These are phyloP conservation scores for Tiphia femorata DNA, from an alignment of 2,888 invertebrate genomes.

Conservation along the genomic window DNA sequence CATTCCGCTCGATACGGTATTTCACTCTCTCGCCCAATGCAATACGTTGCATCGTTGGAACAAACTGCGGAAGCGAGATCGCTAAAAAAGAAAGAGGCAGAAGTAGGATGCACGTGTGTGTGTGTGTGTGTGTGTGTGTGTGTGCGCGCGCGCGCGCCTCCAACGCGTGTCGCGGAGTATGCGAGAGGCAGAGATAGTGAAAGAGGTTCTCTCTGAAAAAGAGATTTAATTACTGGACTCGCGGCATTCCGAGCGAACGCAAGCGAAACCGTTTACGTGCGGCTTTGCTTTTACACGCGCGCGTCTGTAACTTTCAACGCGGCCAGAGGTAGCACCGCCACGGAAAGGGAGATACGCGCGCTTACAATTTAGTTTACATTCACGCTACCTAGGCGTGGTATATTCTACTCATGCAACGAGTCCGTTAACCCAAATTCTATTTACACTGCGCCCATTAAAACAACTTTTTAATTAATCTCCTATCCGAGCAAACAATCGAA, in stretches of 20 bases:
- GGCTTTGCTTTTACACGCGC: constrained; percentile 6
- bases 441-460: background rate
- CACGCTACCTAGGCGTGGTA: background rate
- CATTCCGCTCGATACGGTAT: constrained; percentile 7
- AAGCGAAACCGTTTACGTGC: background rate
- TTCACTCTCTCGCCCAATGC: too few relatives aligned
- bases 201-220: constrained; percentile 22
- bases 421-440: constrained; percentile 18
- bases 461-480: constrained; percentile 1
- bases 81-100: too few relatives aligned
- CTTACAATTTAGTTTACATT: background rate
- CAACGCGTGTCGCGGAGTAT: constrained; percentile 6
- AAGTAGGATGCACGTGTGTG: too few relatives aligned
- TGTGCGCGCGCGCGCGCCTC: too few relatives aligned
- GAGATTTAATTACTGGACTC: constrained; percentile 42
- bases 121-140: too few relatives aligned
- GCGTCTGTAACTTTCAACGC: constrained; percentile 4
- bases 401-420: too few relatives aligned
- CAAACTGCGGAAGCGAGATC: too few relatives aligned
- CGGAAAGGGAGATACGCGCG: background rate
- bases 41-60: too few relatives aligned
- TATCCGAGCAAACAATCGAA: too few relatives aligned
- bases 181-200: background rate
- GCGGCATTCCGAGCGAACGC: constrained; percentile 13
- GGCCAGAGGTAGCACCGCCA: background rate